Base-by-base conservation (phyloP, 2,888 invertebrate genomes). In the Chymomyza fuscimana region DNA sequence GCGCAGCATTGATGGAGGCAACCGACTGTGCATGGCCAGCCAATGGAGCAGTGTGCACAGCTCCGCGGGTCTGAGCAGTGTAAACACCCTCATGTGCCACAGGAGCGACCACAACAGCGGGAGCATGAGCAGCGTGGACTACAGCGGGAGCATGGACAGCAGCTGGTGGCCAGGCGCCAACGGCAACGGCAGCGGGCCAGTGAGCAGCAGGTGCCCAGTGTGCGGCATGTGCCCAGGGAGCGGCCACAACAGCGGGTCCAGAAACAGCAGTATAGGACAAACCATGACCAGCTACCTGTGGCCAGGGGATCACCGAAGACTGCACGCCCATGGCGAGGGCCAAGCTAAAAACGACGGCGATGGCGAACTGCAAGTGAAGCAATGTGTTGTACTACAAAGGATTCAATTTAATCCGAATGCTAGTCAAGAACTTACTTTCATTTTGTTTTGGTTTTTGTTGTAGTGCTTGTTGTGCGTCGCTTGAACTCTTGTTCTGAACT, bases 291-390 rank as follows among this genome's bases (percentile, higher is more conserved):
- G 82, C 84, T 68, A 88, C 63, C 74, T 89, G 88, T 7, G 88
- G 83, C 81, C 73, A 77, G 25, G 89, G 87, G 65, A 90, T 80
- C 69, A 90, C 70, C 4, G 91, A 90, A 7, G 90, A 88, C 80
- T 91, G 89, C 29, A 86, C 90, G 69, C 88, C 88, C 82, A 90
- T 79, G 81, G 89, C 88, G 50, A 92, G 85, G 69, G 90, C 91
- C 86, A 92, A 85, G 72, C 89, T 83, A 77, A 89, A 81, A 81
- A 90, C 78, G 77, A 82, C 77, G 67, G 82, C 87, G 67, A 86
- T 79, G 74, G 82, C 81, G 87, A 88, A 90, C 89, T 91, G 68
- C 3, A 40, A 46, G 40, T 63, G 7, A 2, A 16, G 65, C 0
- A n/a, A 19, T 1, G 32, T 32, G 32, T 32, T 32, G 9, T 1